Conservation (phyloP, 2,888 invertebrate species). For the Sarcophaga rosellei region DNA sequence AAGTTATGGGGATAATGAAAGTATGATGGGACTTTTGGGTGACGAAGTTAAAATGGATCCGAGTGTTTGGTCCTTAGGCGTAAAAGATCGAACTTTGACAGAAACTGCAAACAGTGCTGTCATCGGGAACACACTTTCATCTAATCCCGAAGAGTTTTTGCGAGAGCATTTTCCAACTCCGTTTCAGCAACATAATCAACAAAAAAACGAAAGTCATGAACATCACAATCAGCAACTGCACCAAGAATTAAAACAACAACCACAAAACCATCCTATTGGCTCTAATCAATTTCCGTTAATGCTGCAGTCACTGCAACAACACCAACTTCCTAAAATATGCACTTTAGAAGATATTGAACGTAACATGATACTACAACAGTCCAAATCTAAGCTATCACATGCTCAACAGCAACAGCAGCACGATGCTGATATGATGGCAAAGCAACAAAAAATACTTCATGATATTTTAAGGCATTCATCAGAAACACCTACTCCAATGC, state of each 20-base stretch:
- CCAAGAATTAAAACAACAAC: slow-evolving; percentile 53
- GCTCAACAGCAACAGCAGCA: slow-evolving; percentile 69
- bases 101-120: slow-evolving; percentile 55
- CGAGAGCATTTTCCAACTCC: slow-evolving; percentile 76
- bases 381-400: slow-evolving; percentile 74
- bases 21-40: slow-evolving; percentile 61
- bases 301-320: slow-evolving; percentile 43
- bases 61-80: slow-evolving; percentile 81
- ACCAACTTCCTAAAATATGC: slow-evolving; percentile 76
- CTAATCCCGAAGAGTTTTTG: slow-evolving; percentile 75
- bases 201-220: slow-evolving; percentile 37
- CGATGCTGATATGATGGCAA: slow-evolving; percentile 71
- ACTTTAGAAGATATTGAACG: slow-evolving; percentile 81
- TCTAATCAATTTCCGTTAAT: slow-evolving; percentile 70
- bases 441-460: slow-evolving; percentile 70
- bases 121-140: slow-evolving; percentile 47
- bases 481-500: slow-evolving; percentile 69
- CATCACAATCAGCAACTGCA: slow-evolving; percentile 15
- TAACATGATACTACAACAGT: slow-evolving; percentile 79
- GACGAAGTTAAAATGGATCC: slow-evolving; percentile 78
- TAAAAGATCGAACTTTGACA: slow-evolving; percentile 71
- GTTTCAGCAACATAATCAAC: slow-evolving; percentile 70
- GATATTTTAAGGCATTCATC: slow-evolving; percentile 70
- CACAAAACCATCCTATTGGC: slow-evolving; percentile 72
- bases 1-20: slow-evolving; percentile 76